Evolutionary conservation across 2,113 vertebrate species (phyloP).

Genomic region (Limnothrissa miodon): DNA sequence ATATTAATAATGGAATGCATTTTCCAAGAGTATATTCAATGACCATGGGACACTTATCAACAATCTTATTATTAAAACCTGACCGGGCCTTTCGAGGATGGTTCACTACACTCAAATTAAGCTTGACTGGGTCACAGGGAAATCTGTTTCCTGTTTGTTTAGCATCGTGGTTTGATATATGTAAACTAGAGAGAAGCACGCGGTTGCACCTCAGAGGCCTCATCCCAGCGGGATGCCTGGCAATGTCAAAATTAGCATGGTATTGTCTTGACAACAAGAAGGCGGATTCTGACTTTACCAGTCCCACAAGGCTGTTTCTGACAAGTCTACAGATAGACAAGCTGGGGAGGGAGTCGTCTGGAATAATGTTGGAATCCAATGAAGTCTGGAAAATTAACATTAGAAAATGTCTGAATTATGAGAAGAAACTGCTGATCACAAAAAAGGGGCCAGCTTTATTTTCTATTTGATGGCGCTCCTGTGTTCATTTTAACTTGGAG

Average conservation of each 20-base stretch:
- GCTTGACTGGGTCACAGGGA: background rate
- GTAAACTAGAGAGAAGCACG: background rate
- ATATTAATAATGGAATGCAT: background rate
- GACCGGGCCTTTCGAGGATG: background rate
- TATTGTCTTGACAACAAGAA: slow-evolving; percentile 16
- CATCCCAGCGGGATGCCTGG: background rate
- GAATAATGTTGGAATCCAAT: background rate
- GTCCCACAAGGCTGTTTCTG: background rate
- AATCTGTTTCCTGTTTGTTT: slow-evolving; percentile 18
- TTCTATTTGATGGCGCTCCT: background rate
- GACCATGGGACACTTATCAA: slow-evolving; percentile 11
- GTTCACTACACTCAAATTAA: slow-evolving; percentile 5
- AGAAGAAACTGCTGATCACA: background rate
- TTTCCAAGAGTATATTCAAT: background rate
- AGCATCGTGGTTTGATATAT: background rate
- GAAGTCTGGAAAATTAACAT: background rate
- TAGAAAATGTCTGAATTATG: background rate
- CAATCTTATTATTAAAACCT: slow-evolving; percentile 19
- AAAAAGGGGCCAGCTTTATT: background rate
- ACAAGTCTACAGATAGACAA: background rate
- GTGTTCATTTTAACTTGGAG: background rate
- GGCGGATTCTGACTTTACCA: background rate
- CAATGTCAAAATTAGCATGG: slow-evolving; percentile 14
- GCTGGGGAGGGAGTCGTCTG: background rate
- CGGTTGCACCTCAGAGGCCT: background rate